Evolutionary conservation across 2,797 vertebrate genomes (phyloP).

Genomic region (Orestias chungarensis): DNA sequence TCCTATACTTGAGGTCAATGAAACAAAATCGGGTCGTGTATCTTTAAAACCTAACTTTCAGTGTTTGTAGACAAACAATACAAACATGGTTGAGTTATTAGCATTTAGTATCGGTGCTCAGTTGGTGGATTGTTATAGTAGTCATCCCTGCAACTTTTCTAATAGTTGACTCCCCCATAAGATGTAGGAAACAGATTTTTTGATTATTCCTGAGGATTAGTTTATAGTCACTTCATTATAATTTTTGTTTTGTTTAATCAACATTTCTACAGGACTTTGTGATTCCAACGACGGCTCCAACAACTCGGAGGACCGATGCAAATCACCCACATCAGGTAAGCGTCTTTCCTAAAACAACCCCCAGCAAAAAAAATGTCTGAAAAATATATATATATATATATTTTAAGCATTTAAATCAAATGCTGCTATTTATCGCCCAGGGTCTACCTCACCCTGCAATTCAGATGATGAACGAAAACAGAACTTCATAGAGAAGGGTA

Average conservation of each 20-base stretch:
- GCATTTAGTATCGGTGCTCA: conserved; percentile 16
- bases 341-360: neutral
- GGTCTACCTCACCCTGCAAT: conserved; percentile 90
- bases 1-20: conserved; percentile 3
- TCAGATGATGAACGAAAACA: conserved; percentile 94
- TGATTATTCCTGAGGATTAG: neutral
- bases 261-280: conserved; percentile 80
- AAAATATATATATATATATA: neutral
- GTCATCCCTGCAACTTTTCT: conserved; percentile 16
- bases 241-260: conserved; percentile 28
- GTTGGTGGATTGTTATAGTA: conserved; percentile 4
- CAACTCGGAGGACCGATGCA: conserved; percentile 92
- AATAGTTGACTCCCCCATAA: conserved; percentile 8
- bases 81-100: conserved; percentile 20
- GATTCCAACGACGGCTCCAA: conserved; percentile 89
- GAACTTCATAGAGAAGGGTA: conserved; percentile 98
- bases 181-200: conserved; percentile 10
- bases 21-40: conserved; percentile 30
- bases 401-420: conserved; percentile 20
- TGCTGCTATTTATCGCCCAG: conserved; percentile 80
- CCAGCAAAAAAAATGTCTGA: neutral
- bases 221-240: neutral
- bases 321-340: conserved; percentile 96
- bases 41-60: conserved; percentile 28
- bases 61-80: conserved; percentile 23